Evolutionary conservation across 2,888 invertebrate species (phyloP), one percentile per base, ranked within the genome.

Genomic region (Ligdia adustata): DNA sequence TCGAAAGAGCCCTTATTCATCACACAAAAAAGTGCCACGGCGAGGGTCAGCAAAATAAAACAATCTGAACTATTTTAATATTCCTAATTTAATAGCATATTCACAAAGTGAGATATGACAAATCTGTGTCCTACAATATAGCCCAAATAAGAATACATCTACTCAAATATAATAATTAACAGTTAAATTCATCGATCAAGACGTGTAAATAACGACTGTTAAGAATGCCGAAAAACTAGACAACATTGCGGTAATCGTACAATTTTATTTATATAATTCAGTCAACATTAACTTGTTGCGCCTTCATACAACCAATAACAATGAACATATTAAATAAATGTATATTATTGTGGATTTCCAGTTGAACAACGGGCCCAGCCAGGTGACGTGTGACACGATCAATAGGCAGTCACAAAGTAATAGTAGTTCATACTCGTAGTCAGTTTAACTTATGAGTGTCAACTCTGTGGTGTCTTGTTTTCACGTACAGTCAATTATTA

Each of bases 21-120:
- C 26, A 7, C 6, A 26, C 4, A 26, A 9, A 4, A 26, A 18
- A 18, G 5, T 18, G 1, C 18, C 4, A 4, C 7, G 4, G 27
- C 3, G 6, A 9, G 3, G 24, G 11, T 4, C 5, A 9, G 13
- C 28, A 3, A 40, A 49, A 55, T 48, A 31, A 55, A 55, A 56
- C 43, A 43, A 33, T 16, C 15, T 27, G 7, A 16, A 16, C 16
- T 16, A 22, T 22, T 22, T 20, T 22, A n/a, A 3, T n/a, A 18
- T 35, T 64, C 59, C 55, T 66, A 62, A 44, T 66, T 65, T 70
- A 66, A 55, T 64, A 69, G 62, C 61, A 69, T 69, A 65, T 66
- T 63, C 72, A 72, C 73, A 69, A 64, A 49, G 65, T 69, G 58
- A 57, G 63, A 74, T 71, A 73, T 72, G 71, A 66, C 62, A 65